Percentiles rank a stretch among this genome's conserved stretches.
Conservation (phyloP, 2,797 vertebrate species). For the Brotula barbata region DNA sequence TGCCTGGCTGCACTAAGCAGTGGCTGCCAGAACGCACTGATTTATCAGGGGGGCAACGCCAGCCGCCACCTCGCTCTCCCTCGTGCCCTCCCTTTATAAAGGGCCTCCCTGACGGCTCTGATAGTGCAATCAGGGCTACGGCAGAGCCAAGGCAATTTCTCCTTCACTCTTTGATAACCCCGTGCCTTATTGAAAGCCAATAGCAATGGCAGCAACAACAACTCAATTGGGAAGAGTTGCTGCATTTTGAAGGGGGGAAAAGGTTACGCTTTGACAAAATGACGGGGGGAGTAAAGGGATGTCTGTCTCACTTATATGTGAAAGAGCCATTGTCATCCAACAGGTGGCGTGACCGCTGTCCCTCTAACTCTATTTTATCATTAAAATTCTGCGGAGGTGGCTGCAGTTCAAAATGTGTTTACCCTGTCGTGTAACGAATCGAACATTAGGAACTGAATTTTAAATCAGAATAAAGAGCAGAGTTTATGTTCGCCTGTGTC, state of each 20-base stretch:
- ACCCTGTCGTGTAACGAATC: conserved; percentile 26
- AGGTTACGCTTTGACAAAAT: conserved; percentile 77
- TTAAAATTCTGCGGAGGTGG: conserved; percentile 54
- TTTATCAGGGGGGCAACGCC: conserved; percentile 84
- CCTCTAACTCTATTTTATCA: conserved; percentile 37
- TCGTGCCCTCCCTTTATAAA: conserved; percentile 80
- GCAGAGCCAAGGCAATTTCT: conserved; percentile 87
- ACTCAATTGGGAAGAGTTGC: conserved; percentile 84
- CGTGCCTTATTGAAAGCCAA: conserved; percentile 79
- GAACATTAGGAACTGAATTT: background rate
- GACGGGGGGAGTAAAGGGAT: conserved; percentile 70
- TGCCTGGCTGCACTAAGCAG: conserved; percentile 77
- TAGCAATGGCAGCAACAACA: conserved; percentile 81
- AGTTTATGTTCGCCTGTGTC: background rate
- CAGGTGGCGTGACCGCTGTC: conserved; percentile 69
- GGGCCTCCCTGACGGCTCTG: conserved; percentile 84
- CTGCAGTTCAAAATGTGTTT: conserved; percentile 38
- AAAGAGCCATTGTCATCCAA: conserved; percentile 74
- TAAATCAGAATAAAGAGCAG: background rate
- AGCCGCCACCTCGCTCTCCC: conserved; percentile 78
- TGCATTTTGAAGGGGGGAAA: conserved; percentile 73
- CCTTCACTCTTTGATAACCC: conserved; percentile 85
- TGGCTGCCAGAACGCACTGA: conserved; percentile 78
- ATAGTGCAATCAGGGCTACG: conserved; percentile 86
- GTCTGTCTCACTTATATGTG: conserved; percentile 68